Evolutionary conservation across 1,140 invertebrate genomes (phyloP).

Genomic region (Theocolax elegans): DNA sequence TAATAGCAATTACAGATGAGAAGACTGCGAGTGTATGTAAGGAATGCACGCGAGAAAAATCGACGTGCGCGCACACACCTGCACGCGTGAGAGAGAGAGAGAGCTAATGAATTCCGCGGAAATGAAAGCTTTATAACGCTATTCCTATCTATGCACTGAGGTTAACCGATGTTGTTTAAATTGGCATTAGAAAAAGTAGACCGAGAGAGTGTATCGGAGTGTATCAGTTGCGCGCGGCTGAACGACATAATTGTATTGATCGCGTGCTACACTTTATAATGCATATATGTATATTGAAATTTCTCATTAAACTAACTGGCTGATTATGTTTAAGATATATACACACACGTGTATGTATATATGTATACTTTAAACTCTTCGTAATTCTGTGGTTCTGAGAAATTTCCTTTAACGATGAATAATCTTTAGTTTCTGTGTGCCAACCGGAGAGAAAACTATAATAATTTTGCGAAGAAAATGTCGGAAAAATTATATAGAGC

Average conservation of each 20-base stretch:
- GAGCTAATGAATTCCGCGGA: not conserved
- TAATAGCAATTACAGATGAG: constrained; percentile 8
- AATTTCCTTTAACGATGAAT: constrained; percentile 15
- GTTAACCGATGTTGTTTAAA: too few relatives aligned
- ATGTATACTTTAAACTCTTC: not conserved
- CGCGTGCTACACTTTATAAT: too few relatives aligned
- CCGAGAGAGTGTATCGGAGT: not conserved
- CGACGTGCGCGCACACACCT: too few relatives aligned
- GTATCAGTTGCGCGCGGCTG: not conserved
- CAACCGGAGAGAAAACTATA: not conserved
- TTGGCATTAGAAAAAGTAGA: too few relatives aligned
- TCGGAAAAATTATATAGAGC: too few relatives aligned
- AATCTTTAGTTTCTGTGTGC: not conserved
- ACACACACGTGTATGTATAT: not conserved
- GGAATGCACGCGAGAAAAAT: too few relatives aligned
- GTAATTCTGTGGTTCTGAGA: not conserved
- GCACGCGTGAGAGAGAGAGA: too few relatives aligned
- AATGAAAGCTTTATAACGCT: constrained; percentile 6
- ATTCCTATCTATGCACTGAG: too few relatives aligned
- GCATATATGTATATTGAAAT: too few relatives aligned
- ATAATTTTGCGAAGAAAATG: not conserved
- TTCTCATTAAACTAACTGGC: constrained; percentile 14
- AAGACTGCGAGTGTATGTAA: not conserved
- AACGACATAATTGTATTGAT: constrained; percentile 9
- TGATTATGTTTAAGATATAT: too few relatives aligned